phyloP scores from a whole-genome alignment of 2,888 invertebrate species.

The Aleiodes alternator region DNA sequence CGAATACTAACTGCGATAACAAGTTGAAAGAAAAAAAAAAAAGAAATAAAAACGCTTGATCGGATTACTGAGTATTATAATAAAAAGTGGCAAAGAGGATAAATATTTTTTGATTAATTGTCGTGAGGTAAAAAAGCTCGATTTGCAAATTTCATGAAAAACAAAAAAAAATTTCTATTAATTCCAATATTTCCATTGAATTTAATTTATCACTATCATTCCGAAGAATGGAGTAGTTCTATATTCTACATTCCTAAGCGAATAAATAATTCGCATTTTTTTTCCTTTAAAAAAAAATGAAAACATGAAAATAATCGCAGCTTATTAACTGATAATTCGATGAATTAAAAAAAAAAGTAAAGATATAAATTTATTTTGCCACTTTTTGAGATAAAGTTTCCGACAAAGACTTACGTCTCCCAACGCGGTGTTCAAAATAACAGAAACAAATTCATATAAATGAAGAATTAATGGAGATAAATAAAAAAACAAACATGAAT shows the following conservation, averaged over 20 bases:
- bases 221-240: too few relatives aligned
- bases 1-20: slow-evolving; percentile 36
- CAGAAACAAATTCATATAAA: slow-evolving; percentile 41
- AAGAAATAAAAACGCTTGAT: slow-evolving; percentile 19
- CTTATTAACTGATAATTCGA: slow-evolving; percentile 24
- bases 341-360: background rate
- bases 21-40: slow-evolving; percentile 25
- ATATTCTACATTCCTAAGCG: background rate
- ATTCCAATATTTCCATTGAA: background rate
- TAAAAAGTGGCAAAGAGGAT: background rate
- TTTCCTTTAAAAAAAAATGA: slow-evolving; percentile 36
- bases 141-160: too few relatives aligned
- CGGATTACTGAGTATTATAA: slow-evolving; percentile 20
- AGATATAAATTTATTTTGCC: slow-evolving; percentile 9
- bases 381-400: slow-evolving; percentile 29
- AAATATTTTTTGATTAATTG: too few relatives aligned
- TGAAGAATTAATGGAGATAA: slow-evolving; percentile 22
- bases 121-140: too few relatives aligned
- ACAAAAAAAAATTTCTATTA: too few relatives aligned
- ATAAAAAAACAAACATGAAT: slow-evolving; percentile 24
- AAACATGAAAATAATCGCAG: slow-evolving; percentile 8
- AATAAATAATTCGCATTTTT: slow-evolving; percentile 9
- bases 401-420: slow-evolving; percentile 58
- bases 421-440: slow-evolving; percentile 58
- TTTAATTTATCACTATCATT: background rate